phyloP scores from a whole-genome alignment of 2,888 invertebrate species.

The Thera obeliscata region DNA sequence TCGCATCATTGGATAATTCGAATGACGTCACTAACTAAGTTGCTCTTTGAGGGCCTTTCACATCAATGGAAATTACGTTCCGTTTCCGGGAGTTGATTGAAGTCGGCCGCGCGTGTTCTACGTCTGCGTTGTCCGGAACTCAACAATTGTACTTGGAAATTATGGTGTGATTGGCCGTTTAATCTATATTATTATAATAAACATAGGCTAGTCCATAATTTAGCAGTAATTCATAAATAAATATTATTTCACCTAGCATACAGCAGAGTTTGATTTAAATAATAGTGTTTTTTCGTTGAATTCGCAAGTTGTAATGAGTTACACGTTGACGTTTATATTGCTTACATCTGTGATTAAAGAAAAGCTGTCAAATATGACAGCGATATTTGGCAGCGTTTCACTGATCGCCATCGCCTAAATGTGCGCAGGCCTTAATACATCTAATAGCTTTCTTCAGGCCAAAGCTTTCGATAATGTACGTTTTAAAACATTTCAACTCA shows the following conservation, averaged over 20 bases:
- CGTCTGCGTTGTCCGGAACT: constrained; percentile 42
- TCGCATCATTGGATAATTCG: constrained; percentile 22
- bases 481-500: not conserved
- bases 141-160: constrained; percentile 45
- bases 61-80: constrained; percentile 68
- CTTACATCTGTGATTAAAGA: constrained; percentile 3
- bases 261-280: not conserved
- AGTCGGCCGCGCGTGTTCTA: constrained; percentile 53
- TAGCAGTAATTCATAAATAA: constrained; percentile 2
- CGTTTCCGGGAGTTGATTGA: constrained; percentile 74
- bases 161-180: constrained; percentile 48
- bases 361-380: too few relatives aligned
- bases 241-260: not conserved
- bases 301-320: not conserved
- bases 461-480: not conserved
- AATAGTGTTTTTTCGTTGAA: not conserved
- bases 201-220: constrained; percentile 7
- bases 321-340: not conserved
- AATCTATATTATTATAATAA: constrained; percentile 26
- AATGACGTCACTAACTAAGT: constrained; percentile 18
- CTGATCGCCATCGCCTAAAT: too few relatives aligned
- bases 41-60: constrained; percentile 48
- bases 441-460: not conserved
- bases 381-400: too few relatives aligned
- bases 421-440: not conserved